Base-by-base conservation (phyloP, 1,140 invertebrate species). In the Drosophila lacertosa region DNA sequence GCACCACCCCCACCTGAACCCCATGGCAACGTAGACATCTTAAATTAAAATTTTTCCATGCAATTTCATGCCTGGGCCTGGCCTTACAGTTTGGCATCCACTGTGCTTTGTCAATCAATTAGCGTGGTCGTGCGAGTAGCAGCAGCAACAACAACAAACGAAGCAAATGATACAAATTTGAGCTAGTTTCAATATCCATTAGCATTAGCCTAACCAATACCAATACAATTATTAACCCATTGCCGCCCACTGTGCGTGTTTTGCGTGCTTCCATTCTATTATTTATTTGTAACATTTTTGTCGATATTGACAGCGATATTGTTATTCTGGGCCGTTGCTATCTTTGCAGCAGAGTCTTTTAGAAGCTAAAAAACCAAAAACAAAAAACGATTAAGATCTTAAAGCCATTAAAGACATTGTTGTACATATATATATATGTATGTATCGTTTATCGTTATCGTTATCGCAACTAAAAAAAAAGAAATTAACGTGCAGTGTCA, bases 31-130 rank as follows among this genome's bases (percentile, higher is more conserved):
- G 53, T 42, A 32, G 33, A 50, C 60, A 16, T 66, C 69, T 82
- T 57, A 76, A 79, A 55, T 76, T 59, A 44, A 77, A 86, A 74
- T 55, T 71, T 82, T 78, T 83, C 74, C 79, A 83, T 72, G 76
- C 77, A 68, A 59, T 77, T 67, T 74, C 53, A 71, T 77, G 59
- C 55, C 45, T 55, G n/a, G 65, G 53, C 15, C 13, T 70, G 74
- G 79, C 75, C 66, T 68, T 39, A 88, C 82, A 86, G 81, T 86
- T 88, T 77, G 64, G 48, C 69, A 74, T 26, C 37, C 37, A 81
- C 65, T 81, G 78, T 32, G 42, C 29, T 67, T 60, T 35, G 59
- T 47, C 59, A 80, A 77, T 70, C 77, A 81, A 86, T 86, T 86
- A 88, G 74, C 81, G 66, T 67, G 37, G 29, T 16, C 24, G 29